Evolutionary conservation across 2,888 invertebrate species (phyloP).

Genomic region (Metallyticus violacea): DNA sequence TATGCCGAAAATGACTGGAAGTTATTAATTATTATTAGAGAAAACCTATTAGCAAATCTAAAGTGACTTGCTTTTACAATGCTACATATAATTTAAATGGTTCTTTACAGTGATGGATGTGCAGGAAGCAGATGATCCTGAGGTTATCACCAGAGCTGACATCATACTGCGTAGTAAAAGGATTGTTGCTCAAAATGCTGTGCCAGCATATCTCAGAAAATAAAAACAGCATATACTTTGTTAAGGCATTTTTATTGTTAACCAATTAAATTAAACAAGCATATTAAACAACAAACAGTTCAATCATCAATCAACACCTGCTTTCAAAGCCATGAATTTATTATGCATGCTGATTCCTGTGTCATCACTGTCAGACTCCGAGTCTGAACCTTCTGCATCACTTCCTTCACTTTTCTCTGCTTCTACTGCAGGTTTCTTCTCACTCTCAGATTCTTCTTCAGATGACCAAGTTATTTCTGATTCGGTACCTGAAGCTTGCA

Average conservation of each 20-base stretch:
- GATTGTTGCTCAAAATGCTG: neutral
- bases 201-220: neutral
- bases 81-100: no score
- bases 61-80: no score
- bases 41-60: no score
- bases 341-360: slow-evolving; percentile 34
- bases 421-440: slow-evolving; percentile 21
- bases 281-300: neutral
- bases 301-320: neutral
- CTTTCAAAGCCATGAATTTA: slow-evolving; percentile 32
- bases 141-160: neutral
- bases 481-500: slow-evolving; percentile 23
- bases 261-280: neutral
- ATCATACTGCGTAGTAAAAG: neutral
- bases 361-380: slow-evolving; percentile 38
- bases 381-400: slow-evolving; percentile 34
- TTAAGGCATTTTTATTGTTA: neutral
- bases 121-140: neutral
- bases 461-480: slow-evolving; percentile 31
- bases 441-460: slow-evolving; percentile 33
- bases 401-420: slow-evolving; percentile 33
- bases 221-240: neutral
- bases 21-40: no score
- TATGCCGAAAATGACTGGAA: no score
- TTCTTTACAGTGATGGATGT: neutral